Conservation (phyloP, 2,888 invertebrate genomes). For the Sicus ferrugineus region DNA sequence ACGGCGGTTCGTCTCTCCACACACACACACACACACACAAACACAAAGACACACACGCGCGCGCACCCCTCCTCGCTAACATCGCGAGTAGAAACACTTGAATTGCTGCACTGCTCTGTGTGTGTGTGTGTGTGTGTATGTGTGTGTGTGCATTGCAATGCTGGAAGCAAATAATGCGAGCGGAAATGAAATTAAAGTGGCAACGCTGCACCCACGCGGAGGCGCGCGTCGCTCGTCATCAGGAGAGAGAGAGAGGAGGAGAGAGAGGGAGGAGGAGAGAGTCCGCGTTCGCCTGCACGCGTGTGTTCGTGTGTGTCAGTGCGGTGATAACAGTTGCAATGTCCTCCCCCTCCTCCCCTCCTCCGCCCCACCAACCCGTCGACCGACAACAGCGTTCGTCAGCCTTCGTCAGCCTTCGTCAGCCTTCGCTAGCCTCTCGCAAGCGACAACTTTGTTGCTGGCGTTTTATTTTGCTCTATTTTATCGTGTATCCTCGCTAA, state of each 20-base stretch:
- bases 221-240: too few relatives aligned
- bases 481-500: constrained; percentile 5
- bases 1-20: not conserved
- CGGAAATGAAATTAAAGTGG: constrained; percentile 22
- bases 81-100: too few relatives aligned
- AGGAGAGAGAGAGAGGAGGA: not conserved
- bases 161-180: not conserved
- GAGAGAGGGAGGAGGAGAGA: not conserved
- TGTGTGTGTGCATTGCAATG: too few relatives aligned
- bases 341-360: not conserved
- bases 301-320: not conserved
- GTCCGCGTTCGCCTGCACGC: not conserved
- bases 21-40: not conserved
- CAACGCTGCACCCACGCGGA: too few relatives aligned
- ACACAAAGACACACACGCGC: too few relatives aligned
- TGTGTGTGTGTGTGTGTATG: too few relatives aligned
- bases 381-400: too few relatives aligned
- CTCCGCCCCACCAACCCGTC: not conserved
- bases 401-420: too few relatives aligned
- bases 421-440: too few relatives aligned
- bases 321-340: not conserved
- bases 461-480: not conserved
- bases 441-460: not conserved
- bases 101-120: too few relatives aligned
- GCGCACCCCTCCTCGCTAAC: too few relatives aligned